These are phyloP conservation scores for Tachycineta bicolor DNA, from an alignment of 2,113 vertebrate species.

Conservation along the genomic window DNA sequence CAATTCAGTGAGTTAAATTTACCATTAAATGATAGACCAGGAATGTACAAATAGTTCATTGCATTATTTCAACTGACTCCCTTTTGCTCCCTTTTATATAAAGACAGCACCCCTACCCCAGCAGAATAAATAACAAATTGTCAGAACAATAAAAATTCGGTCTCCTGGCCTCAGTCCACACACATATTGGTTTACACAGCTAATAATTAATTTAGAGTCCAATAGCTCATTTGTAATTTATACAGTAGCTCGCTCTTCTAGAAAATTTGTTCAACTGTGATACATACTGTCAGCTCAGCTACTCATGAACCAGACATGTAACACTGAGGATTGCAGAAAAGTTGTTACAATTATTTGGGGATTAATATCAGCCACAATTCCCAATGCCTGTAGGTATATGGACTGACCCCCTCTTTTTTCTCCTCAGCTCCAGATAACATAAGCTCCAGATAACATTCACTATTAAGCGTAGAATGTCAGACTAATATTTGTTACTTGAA, in stretches of 20 bases:
- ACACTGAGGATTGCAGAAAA: neutral
- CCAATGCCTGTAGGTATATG: neutral
- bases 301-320: neutral
- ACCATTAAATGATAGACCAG: neutral
- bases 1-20: neutral
- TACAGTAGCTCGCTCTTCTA: neutral
- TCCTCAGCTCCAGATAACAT: neutral
- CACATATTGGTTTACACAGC: neutral
- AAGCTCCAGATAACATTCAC: neutral
- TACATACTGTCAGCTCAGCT: neutral
- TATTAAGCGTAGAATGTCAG: neutral
- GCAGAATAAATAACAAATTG: neutral
- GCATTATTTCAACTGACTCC: neutral
- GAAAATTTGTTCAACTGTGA: neutral
- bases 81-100: neutral
- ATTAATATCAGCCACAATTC: neutral
- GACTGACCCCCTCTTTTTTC: neutral
- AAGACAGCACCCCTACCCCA: neutral
- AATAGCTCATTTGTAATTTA: neutral
- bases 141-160: neutral
- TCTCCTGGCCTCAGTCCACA: neutral
- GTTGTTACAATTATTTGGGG: neutral
- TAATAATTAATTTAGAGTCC: neutral
- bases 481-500: neutral
- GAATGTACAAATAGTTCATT: neutral